Conservation (phyloP, 2,888 invertebrate species). For the Protonemura montana region DNA sequence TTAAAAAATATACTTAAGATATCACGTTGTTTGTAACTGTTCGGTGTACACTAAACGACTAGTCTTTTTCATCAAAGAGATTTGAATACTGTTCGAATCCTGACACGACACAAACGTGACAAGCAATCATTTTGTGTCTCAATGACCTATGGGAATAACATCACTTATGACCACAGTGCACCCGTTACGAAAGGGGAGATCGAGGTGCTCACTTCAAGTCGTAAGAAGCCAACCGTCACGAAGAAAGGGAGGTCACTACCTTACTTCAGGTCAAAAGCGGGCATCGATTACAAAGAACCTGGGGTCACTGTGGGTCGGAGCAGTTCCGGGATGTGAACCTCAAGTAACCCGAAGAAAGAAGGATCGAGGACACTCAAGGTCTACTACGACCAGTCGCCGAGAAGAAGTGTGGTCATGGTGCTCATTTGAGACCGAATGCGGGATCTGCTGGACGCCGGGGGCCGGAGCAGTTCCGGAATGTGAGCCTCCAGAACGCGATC, state of each 20-base stretch:
- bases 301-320: no score
- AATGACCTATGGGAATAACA: not conserved
- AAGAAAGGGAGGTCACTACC: no score
- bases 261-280: no score
- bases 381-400: no score
- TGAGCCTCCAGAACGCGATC: slow-evolving; percentile 85
- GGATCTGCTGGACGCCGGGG: slow-evolving; percentile 52
- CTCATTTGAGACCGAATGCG: slow-evolving; percentile 45
- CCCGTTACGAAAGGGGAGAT: not conserved
- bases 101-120: not conserved
- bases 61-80: not conserved
- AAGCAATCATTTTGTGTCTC: not conserved
- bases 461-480: slow-evolving; percentile 72
- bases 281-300: no score
- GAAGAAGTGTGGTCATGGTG: no score
- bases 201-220: no score
- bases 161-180: not conserved
- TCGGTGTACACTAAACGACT: slow-evolving; percentile 7
- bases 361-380: no score
- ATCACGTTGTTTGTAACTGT: not conserved
- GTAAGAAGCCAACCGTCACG: no score
- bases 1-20: not conserved
- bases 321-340: no score
- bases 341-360: no score
- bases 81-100: not conserved